Base-by-base conservation (phyloP, 2,888 invertebrate genomes). In the Biston stratarius region DNA sequence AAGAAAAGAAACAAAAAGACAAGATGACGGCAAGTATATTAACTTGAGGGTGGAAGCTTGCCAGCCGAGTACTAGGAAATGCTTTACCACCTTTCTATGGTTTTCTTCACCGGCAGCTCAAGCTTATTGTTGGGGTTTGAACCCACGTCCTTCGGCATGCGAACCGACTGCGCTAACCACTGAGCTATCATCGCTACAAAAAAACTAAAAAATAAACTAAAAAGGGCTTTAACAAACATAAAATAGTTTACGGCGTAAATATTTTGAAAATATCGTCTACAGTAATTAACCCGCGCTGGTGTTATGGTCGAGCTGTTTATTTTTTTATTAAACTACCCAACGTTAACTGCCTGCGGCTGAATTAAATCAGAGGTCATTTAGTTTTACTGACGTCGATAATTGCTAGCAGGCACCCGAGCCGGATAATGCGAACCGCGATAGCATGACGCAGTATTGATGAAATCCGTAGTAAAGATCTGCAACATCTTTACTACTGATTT, bases 371-470 rank as follows among this genome's bases (percentile, higher is more conserved):
- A 78, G 84, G 83, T 83, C 82, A 84, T 88, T 86, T 81, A 78
- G 83, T 84, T 87, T 86, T 83, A 87, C 84, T 79, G 83, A 80
- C 79, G 78, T 79, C 83, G 81, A 85, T 87, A 88, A 88, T 85
- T 86, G 82, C 83, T 77, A 70, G 63, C 56, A 60, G 67, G 45
- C 67, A 63, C 60, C 49, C 51, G 60, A 51, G 34, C 60, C 56
- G 67, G 63, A 60, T 51, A 68, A 68, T 68, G 60, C 38, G 63
- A 59, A 55, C 63, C 63, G 56, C 42, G 63, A 53, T 62, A 63
- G 48, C 38, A 14, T 36, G 42, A 33, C 53, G 42, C 42, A 34
- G 44, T 52, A 55, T 56, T 40, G 3, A 12, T 11, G 11, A 3
- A 0, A 24, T 44, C 67, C 64, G 67, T 68, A 56, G 6, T 45